Evolutionary conservation across 2,888 invertebrate species (phyloP).

Genomic region (Belgica antarctica): DNA sequence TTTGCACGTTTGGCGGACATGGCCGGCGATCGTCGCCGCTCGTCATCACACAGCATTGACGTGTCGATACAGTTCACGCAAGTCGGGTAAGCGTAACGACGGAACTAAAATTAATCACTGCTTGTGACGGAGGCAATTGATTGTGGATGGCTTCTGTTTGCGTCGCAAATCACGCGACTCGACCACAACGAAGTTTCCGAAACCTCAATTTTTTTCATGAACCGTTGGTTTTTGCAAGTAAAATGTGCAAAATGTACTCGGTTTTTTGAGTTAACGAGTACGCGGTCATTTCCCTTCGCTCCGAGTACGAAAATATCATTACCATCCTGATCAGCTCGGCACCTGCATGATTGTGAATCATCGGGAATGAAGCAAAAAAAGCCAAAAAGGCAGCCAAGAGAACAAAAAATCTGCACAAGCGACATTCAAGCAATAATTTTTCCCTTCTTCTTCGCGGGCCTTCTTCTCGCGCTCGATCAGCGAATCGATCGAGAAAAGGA

Average conservation of each 20-base stretch:
- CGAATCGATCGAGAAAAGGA: too few species aligned
- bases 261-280: slow-evolving; percentile 8
- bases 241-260: not conserved
- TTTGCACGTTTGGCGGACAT: slow-evolving; percentile 93
- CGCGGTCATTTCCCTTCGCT: not conserved
- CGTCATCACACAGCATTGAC: slow-evolving; percentile 78
- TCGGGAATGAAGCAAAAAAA: slow-evolving; percentile 8
- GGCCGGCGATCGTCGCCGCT: slow-evolving; percentile 79
- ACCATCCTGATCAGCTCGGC: slow-evolving; percentile 8
- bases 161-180: not conserved
- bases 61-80: slow-evolving; percentile 62
- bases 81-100: slow-evolving; percentile 63
- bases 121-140: too few species aligned
- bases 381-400: not conserved
- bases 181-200: not conserved
- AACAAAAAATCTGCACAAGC: slow-evolving; percentile 5
- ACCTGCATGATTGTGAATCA: slow-evolving; percentile 41
- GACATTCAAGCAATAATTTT: too few species aligned
- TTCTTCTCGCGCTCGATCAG: too few species aligned
- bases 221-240: not conserved
- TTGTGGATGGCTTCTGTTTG: slow-evolving; percentile 10
- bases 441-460: too few species aligned
- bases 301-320: slow-evolving; percentile 22
- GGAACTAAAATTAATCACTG: too few species aligned
- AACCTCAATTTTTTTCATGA: slow-evolving; percentile 13